phyloP scores from a whole-genome alignment of 2,888 invertebrate genomes.

The Macrophya annulata region DNA sequence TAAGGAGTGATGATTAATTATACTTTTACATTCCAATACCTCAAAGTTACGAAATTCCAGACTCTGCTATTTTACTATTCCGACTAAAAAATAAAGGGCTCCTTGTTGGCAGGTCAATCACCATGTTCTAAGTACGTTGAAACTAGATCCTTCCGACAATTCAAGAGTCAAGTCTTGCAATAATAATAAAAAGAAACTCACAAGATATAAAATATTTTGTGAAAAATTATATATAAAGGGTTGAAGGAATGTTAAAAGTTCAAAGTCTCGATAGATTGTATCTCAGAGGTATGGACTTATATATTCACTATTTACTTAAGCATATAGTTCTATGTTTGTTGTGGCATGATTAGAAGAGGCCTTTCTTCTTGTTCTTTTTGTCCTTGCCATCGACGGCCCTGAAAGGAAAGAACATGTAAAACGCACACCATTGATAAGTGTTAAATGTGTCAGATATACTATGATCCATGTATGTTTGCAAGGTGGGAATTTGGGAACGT shows the following conservation, averaged over 20 bases:
- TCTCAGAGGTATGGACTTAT: conserved; percentile 28
- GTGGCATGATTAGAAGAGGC: conserved; percentile 87
- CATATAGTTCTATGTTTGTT: conserved; percentile 60
- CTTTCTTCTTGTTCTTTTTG: conserved; percentile 95
- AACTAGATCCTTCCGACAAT: background rate
- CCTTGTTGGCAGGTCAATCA: background rate
- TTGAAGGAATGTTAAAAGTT: conserved; percentile 8
- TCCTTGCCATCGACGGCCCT: conserved; percentile 93
- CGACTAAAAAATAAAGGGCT: background rate
- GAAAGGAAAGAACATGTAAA: conserved; percentile 78
- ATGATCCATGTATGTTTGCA: conserved; percentile 23
- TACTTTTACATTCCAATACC: conserved; percentile 43
- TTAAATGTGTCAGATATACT: background rate
- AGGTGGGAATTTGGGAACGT: background rate
- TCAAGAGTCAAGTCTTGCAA: background rate
- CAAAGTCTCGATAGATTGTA: conserved; percentile 26
- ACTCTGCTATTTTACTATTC: conserved; percentile 16
- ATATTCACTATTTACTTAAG: conserved; percentile 48
- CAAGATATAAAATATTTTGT: background rate
- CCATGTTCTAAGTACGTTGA: background rate
- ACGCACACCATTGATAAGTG: conserved; percentile 35
- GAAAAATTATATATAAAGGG: background rate
- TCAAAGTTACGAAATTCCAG: conserved; percentile 30
- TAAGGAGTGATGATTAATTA: conserved; percentile 47
- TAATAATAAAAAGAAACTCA: background rate